These are phyloP conservation scores for Meandrina meandrites DNA, from an alignment of 92 coral and sea anemone genomes.

Conservation along the genomic window DNA sequence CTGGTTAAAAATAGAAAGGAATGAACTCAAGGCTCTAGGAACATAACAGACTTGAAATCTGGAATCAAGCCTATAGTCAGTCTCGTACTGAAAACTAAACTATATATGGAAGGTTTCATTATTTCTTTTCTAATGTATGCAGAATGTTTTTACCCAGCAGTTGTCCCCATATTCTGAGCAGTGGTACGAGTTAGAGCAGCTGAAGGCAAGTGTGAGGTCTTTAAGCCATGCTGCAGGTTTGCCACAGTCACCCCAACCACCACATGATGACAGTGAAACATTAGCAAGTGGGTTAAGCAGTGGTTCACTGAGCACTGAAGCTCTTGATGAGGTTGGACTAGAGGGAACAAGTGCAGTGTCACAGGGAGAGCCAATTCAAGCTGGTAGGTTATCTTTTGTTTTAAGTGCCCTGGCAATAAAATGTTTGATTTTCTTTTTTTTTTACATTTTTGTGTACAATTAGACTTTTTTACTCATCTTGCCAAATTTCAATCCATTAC, in stretches of 20 bases:
- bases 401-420: no score
- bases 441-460: no score
- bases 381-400: conserved; percentile 1
- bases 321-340: conserved; percentile 25
- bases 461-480: no score
- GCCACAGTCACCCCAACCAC: conserved; percentile 47
- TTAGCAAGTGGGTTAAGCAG: conserved; percentile 32
- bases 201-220: conserved; percentile 80
- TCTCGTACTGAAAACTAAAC: background rate
- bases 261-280: conserved; percentile 10
- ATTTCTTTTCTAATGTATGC: background rate
- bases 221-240: conserved; percentile 63
- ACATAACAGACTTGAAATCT: no score
- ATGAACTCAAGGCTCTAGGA: no score
- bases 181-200: conserved; percentile 83
- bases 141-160: background rate
- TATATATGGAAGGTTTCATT: background rate
- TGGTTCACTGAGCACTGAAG: conserved; percentile 46
- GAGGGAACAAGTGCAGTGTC: background rate
- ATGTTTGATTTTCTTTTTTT: no score
- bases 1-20: no score
- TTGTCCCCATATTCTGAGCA: conserved; percentile 72
- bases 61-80: no score
- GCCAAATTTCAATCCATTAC: no score
- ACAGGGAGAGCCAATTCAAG: background rate